Percentiles rank a stretch among this genome's conserved stretches.
Evolutionary conservation across 1,140 invertebrate species (phyloP).

Genomic region (Phymorhynchus buccinoides): DNA sequence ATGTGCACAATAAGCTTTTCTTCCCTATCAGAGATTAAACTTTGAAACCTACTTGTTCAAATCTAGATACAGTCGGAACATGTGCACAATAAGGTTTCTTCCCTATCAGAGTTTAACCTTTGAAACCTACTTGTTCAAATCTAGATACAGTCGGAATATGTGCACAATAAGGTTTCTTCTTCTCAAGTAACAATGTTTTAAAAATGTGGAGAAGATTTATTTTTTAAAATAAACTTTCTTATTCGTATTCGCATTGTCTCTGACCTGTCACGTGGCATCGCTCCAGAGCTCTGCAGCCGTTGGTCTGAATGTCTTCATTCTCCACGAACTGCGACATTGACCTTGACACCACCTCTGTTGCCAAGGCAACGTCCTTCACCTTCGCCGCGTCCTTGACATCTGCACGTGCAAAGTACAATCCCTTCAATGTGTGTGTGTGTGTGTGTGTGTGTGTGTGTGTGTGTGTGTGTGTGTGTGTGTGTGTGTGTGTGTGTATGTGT

Average conservation of each 20-base stretch:
- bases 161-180: too few relatives aligned
- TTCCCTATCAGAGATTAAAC: not conserved
- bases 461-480: not conserved
- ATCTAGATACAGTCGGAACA: too few relatives aligned
- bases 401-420: not conserved
- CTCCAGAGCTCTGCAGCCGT: slow-evolving; percentile 29
- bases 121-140: not conserved
- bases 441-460: not conserved
- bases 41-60: not conserved
- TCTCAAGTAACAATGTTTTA: too few relatives aligned
- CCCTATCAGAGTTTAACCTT: not conserved
- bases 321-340: slow-evolving; percentile 37
- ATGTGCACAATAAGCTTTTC: too few relatives aligned
- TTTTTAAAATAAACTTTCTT: not conserved
- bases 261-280: slow-evolving; percentile 23
- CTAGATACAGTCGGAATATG: too few relatives aligned
- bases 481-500: not conserved
- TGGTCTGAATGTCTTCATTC: slow-evolving; percentile 36
- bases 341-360: not conserved
- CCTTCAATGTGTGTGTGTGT: not conserved
- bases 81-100: too few relatives aligned
- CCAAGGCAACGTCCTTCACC: not conserved
- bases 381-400: not conserved
- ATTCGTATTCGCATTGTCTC: not conserved
- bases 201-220: not conserved